Conservation (phyloP, 2,888 invertebrate genomes). For the Nineta flava region DNA sequence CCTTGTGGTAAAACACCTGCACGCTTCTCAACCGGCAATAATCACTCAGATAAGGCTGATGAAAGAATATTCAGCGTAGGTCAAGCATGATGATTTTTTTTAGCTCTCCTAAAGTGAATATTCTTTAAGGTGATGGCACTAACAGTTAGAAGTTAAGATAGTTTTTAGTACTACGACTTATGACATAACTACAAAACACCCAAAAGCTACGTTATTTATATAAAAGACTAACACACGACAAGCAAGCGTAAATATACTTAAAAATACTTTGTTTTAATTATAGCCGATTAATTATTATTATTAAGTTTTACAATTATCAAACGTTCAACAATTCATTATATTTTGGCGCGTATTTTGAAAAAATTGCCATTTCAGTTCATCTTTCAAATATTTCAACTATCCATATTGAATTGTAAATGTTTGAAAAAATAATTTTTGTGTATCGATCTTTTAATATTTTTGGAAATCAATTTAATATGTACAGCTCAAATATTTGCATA, state of each 20-base stretch:
- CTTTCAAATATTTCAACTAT: conserved; percentile 1
- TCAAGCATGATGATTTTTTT: not conserved
- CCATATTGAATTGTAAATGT: not conserved
- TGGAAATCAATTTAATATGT: too few relatives aligned
- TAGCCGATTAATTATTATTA: not conserved
- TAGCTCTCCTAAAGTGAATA: not conserved
- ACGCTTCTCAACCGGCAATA: not conserved
- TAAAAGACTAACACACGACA: conserved; percentile 16
- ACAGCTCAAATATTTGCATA: too few relatives aligned
- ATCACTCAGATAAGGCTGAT: conserved; percentile 7
- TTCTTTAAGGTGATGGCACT: conserved; percentile 7
- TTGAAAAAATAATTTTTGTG: not conserved
- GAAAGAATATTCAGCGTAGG: not conserved
- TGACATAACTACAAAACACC: conserved; percentile 6
- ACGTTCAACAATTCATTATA: not conserved
- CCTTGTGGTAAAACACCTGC: conserved; percentile 1
- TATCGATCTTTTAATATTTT: not conserved
- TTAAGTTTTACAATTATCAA: not conserved
- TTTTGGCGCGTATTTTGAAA: not conserved
- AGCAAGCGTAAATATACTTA: conserved; percentile 18
- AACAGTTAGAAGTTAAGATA: conserved; percentile 6
- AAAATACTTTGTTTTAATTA: conserved; percentile 1
- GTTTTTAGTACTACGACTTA: conserved; percentile 3
- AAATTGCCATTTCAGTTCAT: not conserved
- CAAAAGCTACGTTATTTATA: conserved; percentile 4